phyloP scores from a whole-genome alignment of 2,888 invertebrate species.

The Cheilosia variabilis region DNA sequence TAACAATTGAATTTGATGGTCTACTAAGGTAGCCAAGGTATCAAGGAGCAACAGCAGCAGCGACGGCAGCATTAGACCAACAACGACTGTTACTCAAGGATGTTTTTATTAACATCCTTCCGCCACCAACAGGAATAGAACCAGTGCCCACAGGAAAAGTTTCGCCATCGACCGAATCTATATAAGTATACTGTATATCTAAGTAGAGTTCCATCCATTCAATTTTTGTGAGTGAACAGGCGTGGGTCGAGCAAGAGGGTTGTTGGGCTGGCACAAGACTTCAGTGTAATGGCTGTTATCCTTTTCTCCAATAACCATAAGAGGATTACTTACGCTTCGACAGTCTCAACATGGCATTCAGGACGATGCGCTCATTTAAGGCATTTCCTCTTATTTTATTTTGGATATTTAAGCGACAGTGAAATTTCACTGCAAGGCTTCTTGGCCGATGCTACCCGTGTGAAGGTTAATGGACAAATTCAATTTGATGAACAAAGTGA shows the following conservation, averaged over 20 bases:
- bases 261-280: constrained; percentile 28
- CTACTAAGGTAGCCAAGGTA: constrained; percentile 55
- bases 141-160: constrained; percentile 39
- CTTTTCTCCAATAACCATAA: constrained; percentile 72
- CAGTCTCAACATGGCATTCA: constrained; percentile 56
- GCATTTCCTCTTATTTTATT: constrained; percentile 42
- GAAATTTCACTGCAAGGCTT: constrained; percentile 1
- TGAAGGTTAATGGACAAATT: constrained; percentile 5
- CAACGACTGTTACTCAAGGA: constrained; percentile 63
- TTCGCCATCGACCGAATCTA: constrained; percentile 26
- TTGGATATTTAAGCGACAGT: constrained; percentile 2
- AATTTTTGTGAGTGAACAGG: constrained; percentile 60
- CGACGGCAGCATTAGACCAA: constrained; percentile 10
- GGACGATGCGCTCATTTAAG: constrained; percentile 59
- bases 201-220: constrained; percentile 51
- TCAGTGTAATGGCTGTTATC: constrained; percentile 65
- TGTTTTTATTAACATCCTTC: constrained; percentile 67
- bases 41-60: constrained; percentile 30
- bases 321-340: constrained; percentile 71
- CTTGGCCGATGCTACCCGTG: not conserved
- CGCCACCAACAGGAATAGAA: constrained; percentile 8
- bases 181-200: constrained; percentile 3
- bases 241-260: constrained; percentile 45
- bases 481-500: not conserved
- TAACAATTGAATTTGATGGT: constrained; percentile 64